phyloP scores from a whole-genome alignment of 2,888 invertebrate genomes.

The Chesias legatella region DNA sequence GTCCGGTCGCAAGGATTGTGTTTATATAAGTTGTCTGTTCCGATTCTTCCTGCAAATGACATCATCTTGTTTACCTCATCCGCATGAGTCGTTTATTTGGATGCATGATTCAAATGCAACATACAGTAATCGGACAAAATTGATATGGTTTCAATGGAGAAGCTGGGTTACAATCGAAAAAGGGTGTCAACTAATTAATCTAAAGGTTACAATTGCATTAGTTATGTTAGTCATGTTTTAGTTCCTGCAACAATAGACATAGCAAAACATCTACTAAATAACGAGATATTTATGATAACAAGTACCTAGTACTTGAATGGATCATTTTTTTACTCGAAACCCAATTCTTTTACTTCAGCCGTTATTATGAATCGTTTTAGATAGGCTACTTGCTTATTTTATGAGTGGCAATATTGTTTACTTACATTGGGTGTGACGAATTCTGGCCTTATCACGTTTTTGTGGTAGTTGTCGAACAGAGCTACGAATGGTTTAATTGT shows the following conservation, averaged over 20 bases:
- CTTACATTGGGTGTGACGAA: conserved; percentile 81
- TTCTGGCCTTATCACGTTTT: conserved; percentile 84
- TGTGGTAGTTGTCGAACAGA: conserved; percentile 89
- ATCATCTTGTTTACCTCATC: conserved; percentile 46
- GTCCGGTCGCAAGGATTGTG: conserved; percentile 84
- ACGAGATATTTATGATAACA: too few relatives aligned
- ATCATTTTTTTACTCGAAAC: too few relatives aligned
- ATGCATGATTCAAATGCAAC: conserved; percentile 18
- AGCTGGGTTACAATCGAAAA: too few relatives aligned
- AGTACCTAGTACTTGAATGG: too few relatives aligned
- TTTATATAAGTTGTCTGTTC: conserved; percentile 87
- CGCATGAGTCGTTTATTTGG: conserved; percentile 23
- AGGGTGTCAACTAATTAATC: too few relatives aligned
- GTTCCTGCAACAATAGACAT: too few relatives aligned
- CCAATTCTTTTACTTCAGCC: too few relatives aligned
- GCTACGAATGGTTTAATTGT: conserved; percentile 84
- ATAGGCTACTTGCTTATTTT: neutral
- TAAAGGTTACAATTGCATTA: too few relatives aligned
- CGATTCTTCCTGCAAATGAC: conserved; percentile 79
- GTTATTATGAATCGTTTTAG: too few relatives aligned
- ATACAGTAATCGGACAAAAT: conserved; percentile 1
- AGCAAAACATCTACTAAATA: too few relatives aligned
- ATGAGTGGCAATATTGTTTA: conserved; percentile 17
- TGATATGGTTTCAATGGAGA: too few relatives aligned
- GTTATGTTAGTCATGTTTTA: too few relatives aligned